phyloP scores from a whole-genome alignment of 1,140 invertebrate species.

The Cyclargus thomasi region DNA sequence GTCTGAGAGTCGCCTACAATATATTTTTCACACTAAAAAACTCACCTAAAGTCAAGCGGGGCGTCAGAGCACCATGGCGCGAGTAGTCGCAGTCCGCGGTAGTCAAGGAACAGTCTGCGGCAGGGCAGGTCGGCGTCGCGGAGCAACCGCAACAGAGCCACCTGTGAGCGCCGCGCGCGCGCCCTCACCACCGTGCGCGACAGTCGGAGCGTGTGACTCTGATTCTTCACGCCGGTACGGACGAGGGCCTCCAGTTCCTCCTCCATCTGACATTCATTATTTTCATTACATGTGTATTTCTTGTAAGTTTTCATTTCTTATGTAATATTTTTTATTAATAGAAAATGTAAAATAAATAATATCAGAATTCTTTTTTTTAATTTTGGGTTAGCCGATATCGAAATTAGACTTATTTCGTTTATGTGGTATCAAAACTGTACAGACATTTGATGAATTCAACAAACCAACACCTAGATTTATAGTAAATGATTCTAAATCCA shows the following conservation, averaged over 20 bases:
- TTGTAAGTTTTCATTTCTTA: background rate
- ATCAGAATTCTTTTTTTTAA: too few species aligned
- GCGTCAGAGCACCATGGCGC: conserved; percentile 94
- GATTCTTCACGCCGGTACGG: conserved; percentile 87
- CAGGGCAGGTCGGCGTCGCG: conserved; percentile 85
- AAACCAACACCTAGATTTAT: too few species aligned
- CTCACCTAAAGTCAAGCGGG: conserved; percentile 75
- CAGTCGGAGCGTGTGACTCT: conserved; percentile 89
- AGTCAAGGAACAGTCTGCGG: conserved; percentile 93
- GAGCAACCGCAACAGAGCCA: conserved; percentile 82
- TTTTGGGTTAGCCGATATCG: too few species aligned
- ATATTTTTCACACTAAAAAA: too few species aligned
- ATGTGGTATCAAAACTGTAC: too few species aligned
- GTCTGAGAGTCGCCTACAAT: too few species aligned
- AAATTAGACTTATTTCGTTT: too few species aligned
- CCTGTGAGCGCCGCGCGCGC: conserved; percentile 84
- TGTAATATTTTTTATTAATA: background rate
- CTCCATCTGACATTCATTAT: conserved; percentile 77
- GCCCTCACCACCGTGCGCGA: conserved; percentile 94
- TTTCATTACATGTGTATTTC: background rate
- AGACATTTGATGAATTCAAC: too few species aligned
- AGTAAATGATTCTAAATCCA: background rate
- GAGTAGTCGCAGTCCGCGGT: conserved; percentile 92
- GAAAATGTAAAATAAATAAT: too few species aligned
- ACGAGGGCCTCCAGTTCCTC: conserved; percentile 86